Evolutionary conservation across 2,797 vertebrate genomes (phyloP), one percentile per base, ranked within the genome.

Genomic region (Tokudaia muenninki): DNA sequence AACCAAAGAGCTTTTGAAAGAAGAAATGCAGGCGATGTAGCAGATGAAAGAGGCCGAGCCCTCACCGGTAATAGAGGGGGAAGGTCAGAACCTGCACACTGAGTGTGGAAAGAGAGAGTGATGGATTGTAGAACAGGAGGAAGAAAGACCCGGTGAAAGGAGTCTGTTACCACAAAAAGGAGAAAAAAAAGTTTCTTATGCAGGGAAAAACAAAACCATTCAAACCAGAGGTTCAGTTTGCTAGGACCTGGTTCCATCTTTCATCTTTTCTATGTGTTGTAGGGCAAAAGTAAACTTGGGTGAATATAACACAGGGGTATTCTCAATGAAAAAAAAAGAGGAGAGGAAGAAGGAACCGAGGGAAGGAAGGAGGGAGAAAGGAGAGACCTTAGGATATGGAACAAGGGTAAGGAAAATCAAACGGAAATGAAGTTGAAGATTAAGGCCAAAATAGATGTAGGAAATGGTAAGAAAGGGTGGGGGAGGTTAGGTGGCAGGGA

Each of bases 21-120:
- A 57, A 97, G 91, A 95, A 89, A 95, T 90, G 26, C 59, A 72
- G 84, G 96, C 63, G 55, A 79, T 77, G 86, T 13, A 90, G 83
- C 83, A 86, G 92, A 94, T 96, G 94, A 95, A 95, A 97, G 92
- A 91, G 47, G 4, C 91, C 95, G 72, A 96, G 91, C 70, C 81
- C 92, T 96, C 89, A 91, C 88, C 88, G 61, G 84, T 92, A 96
- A 93, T 61, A 91, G 94, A 91, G 92, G 88, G 96, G 89, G 90
- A 94, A 89, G 92, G 78, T 95, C 87, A 87, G 81, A 93, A 67
- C 65, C 77, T 94, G 67, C 81, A 83, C 41, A 65, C 12, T 67
- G 84, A 95, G 83, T 87, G 91, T 75, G 47, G 81, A 96, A 91
- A 97, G 91, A 77, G 81, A 80, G 80, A 86, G 70, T 84, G 93